These are phyloP conservation scores for Mayetiola destructor DNA, from an alignment of 2,888 invertebrate genomes.

Conservation along the genomic window DNA sequence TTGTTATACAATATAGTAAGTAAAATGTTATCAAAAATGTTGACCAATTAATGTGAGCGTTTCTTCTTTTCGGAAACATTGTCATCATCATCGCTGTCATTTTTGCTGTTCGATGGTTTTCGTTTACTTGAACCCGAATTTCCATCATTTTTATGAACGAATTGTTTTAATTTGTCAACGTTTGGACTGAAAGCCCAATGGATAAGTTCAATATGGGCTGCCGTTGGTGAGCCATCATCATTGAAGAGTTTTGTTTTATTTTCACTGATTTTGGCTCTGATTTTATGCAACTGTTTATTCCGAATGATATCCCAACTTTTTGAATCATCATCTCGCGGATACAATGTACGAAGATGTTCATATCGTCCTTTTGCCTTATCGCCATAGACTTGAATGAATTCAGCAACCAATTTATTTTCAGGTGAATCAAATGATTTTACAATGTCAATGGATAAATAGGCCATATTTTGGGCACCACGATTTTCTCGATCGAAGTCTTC, in stretches of 20 bases:
- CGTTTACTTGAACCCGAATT: constrained; percentile 25
- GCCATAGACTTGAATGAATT: constrained; percentile 51
- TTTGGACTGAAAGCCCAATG: constrained; percentile 67
- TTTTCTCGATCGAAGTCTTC: constrained; percentile 57
- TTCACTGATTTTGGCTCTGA: constrained; percentile 44
- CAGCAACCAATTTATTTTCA: constrained; percentile 36
- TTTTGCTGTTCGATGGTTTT: constrained; percentile 20
- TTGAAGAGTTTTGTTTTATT: constrained; percentile 47
- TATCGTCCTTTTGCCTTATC: constrained; percentile 46
- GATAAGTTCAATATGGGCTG: constrained; percentile 51
- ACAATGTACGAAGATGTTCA: constrained; percentile 53
- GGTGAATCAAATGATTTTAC: constrained; percentile 42
- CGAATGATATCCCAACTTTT: constrained; percentile 63
- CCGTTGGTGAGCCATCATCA: constrained; percentile 50
- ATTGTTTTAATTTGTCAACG: constrained; percentile 48
- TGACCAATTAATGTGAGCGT: too few relatives aligned
- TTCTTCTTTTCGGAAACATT: not conserved
- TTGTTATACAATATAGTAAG: not conserved
- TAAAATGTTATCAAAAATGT: too few relatives aligned
- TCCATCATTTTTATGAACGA: constrained; percentile 27
- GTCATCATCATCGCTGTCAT: constrained; percentile 20
- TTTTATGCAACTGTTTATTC: constrained; percentile 44
- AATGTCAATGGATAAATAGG: constrained; percentile 49
- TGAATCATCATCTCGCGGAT: constrained; percentile 38
- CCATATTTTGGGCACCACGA: constrained; percentile 50